Base-by-base conservation (phyloP, 1,140 invertebrate species). In the Tetranychus urticae region DNA sequence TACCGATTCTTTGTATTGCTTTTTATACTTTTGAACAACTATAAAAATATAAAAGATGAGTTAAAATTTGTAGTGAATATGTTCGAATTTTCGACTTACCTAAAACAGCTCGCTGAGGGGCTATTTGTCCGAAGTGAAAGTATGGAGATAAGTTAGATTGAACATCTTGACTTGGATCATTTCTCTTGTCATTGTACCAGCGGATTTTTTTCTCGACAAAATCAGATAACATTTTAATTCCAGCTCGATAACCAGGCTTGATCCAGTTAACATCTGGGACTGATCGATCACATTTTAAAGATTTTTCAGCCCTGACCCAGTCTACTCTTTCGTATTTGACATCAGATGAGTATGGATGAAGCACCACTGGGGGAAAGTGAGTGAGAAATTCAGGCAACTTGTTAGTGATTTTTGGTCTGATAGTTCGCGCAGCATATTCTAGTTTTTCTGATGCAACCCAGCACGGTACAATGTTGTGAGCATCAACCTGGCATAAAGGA, bases 101-200 rank as follows among this genome's bases (percentile, higher is more conserved):
- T 5, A 91, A 70, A 34, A 85, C 81, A 63, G 82, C 82, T 57
- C 88, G 72, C 69, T 91, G 87, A 1, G 83, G 81, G 36, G 86
- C 86, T 60, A 92, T 81, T 69, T 88, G 85, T 66, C 83, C 88
- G 79, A 88, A 91, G 74, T 91, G 86, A 68, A 88, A 81, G 86
- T 86, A 93, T 1, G 88, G 88, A 10, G 88, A 91, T 23, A 93
- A 73, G 69, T 86, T 83, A 65, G 87, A 90, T 1, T 83, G 67
- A 7, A 77, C 80, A 70, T 84, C 73, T 55, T 76, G 71, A 34
- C 77, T 80, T 2, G 88, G 88, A 75, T 91, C 82, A 74, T 91
- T 92, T 39, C 86, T 76, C 65, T 84, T 82, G 0, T 77, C 70
- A n/a, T 75, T 75, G 70, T 83, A 93, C 60, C 76, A 69, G 65